Evolutionary conservation across 2,113 vertebrate genomes (phyloP), one percentile per base, ranked within the genome.

Genomic region (Dendropsophus ebraccatus): DNA sequence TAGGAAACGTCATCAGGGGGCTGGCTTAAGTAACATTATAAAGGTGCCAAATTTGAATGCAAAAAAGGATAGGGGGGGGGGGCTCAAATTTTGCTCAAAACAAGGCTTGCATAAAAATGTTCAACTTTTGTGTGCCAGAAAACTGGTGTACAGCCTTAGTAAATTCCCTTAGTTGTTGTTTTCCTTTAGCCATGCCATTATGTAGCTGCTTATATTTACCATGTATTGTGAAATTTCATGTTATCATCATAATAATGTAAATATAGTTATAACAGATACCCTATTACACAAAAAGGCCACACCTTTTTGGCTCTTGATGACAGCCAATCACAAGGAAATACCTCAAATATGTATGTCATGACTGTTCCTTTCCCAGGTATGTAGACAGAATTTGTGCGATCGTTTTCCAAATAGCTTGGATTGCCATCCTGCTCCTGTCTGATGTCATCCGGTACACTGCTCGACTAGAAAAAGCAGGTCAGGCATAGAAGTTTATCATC

Each of bases 261-360:
- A 32, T 35, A 67, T 32, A 67, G 1, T 67, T 19, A 32, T 19
- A 35, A 17, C 5, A 32, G 1, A 17, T 9, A 14, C 37, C 32
- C 17, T 70, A 21, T 69, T 35, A 69, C 4, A 69, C 12, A 58
- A 65, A 65, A 81, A 50, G 25, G 5, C 11, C 5, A 58, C 21
- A 58, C 9, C 21, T 23, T 50, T 30, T n/a, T n/a, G n/a, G n/a
- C 11, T 77, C 17, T 17, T 21, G 8, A 23, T 78, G 45, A 78
- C n/a, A 58, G 8, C 14, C 5, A 35, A 45, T 60, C 35, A 13
- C 77, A 70, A 69, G 4, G 52, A 70, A 41, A 52, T 85, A 93
- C 92, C 92, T 93, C 90, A 70, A 93, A 93, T 90, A 90, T 91
- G 85, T 92, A 92, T 5, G 91, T 92, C 89, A 91, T 92, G 87